phyloP scores from a whole-genome alignment of 2,888 invertebrate species.

The Drosophila mulleri region DNA sequence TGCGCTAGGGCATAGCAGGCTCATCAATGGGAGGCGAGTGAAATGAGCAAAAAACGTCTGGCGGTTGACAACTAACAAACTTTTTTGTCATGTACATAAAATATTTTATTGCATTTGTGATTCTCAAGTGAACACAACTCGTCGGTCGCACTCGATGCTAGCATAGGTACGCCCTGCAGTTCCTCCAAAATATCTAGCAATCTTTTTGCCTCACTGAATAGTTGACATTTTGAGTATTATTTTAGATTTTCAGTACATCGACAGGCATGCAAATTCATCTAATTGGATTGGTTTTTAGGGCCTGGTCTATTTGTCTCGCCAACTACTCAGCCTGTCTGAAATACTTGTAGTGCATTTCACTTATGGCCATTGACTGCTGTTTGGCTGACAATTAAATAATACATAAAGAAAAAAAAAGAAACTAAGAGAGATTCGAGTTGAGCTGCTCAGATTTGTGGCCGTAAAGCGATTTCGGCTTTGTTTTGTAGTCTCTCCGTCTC shows the following conservation, averaged over 20 bases:
- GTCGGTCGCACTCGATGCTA: conserved; percentile 6
- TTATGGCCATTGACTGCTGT: conserved; percentile 35
- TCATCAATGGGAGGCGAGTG: conserved; percentile 64
- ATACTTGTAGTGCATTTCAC: conserved; percentile 41
- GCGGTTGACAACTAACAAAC: conserved; percentile 65
- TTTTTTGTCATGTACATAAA: conserved; percentile 60
- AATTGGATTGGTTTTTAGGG: conserved; percentile 59
- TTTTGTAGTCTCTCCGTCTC: neutral
- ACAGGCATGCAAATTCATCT: conserved; percentile 77
- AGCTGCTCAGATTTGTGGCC: conserved; percentile 6
- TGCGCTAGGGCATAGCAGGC: conserved; percentile 31
- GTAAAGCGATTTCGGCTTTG: neutral
- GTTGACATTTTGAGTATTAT: conserved; percentile 73
- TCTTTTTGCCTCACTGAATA: conserved; percentile 56
- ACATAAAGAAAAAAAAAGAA: conserved; percentile 23
- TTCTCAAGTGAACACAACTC: conserved; percentile 60
- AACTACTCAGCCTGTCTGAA: conserved; percentile 5
- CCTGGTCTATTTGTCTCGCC: neutral
- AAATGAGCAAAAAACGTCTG: conserved; percentile 71
- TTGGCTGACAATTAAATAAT: conserved; percentile 49
- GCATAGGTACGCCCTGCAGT: conserved; percentile 6
- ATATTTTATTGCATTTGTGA: conserved; percentile 73
- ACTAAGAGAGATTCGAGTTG: neutral
- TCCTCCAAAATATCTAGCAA: conserved; percentile 32
- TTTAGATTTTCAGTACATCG: conserved; percentile 57